Base-by-base conservation (phyloP, 2,888 invertebrate species). In the Diaprepes abbreviatus region DNA sequence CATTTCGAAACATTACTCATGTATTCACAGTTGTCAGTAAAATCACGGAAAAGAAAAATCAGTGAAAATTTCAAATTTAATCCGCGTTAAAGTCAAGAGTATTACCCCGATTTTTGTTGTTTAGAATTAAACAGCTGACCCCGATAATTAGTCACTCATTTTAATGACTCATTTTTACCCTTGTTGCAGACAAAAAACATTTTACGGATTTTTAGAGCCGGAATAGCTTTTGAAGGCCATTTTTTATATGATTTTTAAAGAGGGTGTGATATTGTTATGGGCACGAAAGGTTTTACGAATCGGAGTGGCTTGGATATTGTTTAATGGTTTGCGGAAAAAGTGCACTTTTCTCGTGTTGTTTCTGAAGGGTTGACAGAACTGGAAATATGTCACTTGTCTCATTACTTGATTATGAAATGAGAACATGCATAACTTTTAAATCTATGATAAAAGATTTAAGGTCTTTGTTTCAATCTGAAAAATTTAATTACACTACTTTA, bases 191-290 rank as follows among this genome's bases (percentile, higher is more conserved):
- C 48, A 50, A 28, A 50, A 50, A 50, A 28, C 48, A 14, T 28
- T 50, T 28, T 16, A 50, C 48, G 14, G 48, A 28, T 50, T 50
- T 50, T 50, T 28, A 28, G 12, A 45, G 48, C 28, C 48, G 14
- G 12, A 50, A 50, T 50, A 50, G 12, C 24, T 10, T 45, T 45
- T 45, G 40, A 58, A 28, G 59, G 45, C 19, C 45, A 59, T 31
- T 38, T 59, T 59, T 17, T 45, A 28, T 50, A 28, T 38, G 59
- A 28, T 1, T 17, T 43, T 59, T 59, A 59, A 45, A 43, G 28
- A 40, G 59, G 45, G 59, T 38, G 45, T 45, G 10, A 59, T 59
- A 24, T 45, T 43, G 45, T 59, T 59, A 45, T 35, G 45, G 45
- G 33, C 45, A 45, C 45, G 59, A 35, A 40, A 58, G 21, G 38